Evolutionary conservation across 2,113 vertebrate genomes (phyloP).

Genomic region (Zosterops japonicus): DNA sequence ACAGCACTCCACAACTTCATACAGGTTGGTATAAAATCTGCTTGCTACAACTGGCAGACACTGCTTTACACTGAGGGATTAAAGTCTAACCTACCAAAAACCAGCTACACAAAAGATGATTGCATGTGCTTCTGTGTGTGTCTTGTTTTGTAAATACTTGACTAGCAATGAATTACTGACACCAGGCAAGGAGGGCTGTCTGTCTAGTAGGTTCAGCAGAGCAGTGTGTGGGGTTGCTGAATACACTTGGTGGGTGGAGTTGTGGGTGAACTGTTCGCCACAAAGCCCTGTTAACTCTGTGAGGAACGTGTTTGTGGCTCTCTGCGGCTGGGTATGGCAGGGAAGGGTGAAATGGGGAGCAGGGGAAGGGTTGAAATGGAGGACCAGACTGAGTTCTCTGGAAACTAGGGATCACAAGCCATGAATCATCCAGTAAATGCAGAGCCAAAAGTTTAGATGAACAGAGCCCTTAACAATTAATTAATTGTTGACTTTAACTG

Average conservation of each 20-base stretch:
- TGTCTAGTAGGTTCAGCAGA: not conserved
- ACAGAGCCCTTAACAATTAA: slow-evolving; percentile 61
- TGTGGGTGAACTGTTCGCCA: not conserved
- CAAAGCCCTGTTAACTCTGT: not conserved
- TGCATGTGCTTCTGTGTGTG: not conserved
- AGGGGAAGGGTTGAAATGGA: slow-evolving; percentile 22
- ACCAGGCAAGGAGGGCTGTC: not conserved
- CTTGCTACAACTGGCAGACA: not conserved
- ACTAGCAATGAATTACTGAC: not conserved
- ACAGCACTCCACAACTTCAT: not conserved
- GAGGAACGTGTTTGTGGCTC: accelerated
- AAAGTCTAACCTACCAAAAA: not conserved
- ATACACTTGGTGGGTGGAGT: accelerated
- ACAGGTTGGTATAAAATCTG: not conserved
- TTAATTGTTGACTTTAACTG: slow-evolving; percentile 64
- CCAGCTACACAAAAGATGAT: not conserved
- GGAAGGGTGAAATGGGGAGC: slow-evolving; percentile 16
- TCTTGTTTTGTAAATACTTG: not conserved
- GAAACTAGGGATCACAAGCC: slow-evolving; percentile 49
- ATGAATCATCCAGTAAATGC: slow-evolving; percentile 57
- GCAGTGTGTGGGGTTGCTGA: not conserved
- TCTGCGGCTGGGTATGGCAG: not conserved
- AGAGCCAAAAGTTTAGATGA: slow-evolving; percentile 58
- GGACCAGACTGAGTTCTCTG: slow-evolving; percentile 24
- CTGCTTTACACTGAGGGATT: not conserved